Evolutionary conservation across 2,888 invertebrate genomes (phyloP).

Genomic region (Serripes groenlandicus): DNA sequence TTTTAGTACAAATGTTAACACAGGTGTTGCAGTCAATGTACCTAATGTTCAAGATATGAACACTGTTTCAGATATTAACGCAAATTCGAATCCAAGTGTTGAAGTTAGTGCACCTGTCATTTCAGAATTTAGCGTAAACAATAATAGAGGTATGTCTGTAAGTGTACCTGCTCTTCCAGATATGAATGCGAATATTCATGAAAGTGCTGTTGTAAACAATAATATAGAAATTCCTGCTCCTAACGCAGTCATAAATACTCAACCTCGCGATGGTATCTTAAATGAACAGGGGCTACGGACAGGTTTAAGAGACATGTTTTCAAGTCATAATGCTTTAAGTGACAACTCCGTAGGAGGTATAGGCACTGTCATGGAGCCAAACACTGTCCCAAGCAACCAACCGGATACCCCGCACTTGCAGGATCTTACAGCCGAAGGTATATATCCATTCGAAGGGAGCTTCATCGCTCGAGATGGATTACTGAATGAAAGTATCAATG

Average conservation of each 20-base stretch:
- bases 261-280: too few species aligned
- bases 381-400: background rate
- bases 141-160: background rate
- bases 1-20: background rate
- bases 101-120: background rate
- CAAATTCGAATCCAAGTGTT: too few species aligned
- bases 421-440: conserved; percentile 49
- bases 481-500: conserved; percentile 11
- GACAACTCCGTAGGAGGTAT: background rate
- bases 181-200: background rate
- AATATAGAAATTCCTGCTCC: too few species aligned
- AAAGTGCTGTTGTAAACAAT: background rate
- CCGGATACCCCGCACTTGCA: conserved; percentile 29
- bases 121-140: background rate
- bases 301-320: conserved; percentile 17
- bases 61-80: too few species aligned
- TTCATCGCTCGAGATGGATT: conserved; percentile 40
- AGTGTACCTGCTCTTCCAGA: background rate
- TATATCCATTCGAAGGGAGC: conserved; percentile 59
- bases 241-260: too few species aligned
- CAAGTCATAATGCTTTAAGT: background rate
- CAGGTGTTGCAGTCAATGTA: background rate
- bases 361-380: background rate
- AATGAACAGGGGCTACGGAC: background rate
- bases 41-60: too few species aligned